Base-by-base conservation (phyloP, 2,113 vertebrate genomes). In the Egretta garzetta region DNA sequence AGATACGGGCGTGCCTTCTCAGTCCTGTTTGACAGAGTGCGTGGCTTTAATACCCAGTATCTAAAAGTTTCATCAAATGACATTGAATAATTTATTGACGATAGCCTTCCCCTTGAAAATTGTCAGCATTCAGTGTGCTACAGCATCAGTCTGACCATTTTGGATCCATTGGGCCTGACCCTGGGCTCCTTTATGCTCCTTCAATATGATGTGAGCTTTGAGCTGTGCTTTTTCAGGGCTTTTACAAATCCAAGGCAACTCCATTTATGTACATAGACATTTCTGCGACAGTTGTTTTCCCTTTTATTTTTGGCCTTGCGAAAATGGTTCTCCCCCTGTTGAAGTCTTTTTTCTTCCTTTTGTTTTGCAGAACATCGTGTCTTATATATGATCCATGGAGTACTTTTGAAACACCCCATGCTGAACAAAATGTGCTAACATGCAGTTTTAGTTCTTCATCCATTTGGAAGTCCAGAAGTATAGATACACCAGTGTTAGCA, bases 1-100 rank as follows among this genome's bases (percentile, higher is more conserved):
- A 75, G 64, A 67, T 49, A 24, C 49, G 0, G 0, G 0, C 2
- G 5, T 59, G 52, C 27, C 11, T 91, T 70, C 37, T 41, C 39
- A 47, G 30, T 64, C 8, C 32, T 90, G 20, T 81, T 47, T 68
- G 62, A 64, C 33, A 75, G 66, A 74, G 5, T 28, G 39, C 27
- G 26, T 13, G 15, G 9, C 19, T 75, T 81, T 87, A 68, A 70
- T 21, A 82, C 50, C 6, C 15, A 37, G 17, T 60, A 64, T 56
- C 41, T 73, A 39, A 47, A 94, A 72, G 6, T 70, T 94, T 85
- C 37, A 76, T 80, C 27, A 73, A 83, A 43, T 33, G 49, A 41
- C 45, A 39, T 14, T n/a, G 55, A 66, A 86, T 73, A 67, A 74
- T 71, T 88, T 67, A 53, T 37, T 71, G 23, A 70, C 28, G 19